Conservation (phyloP, 1,140 invertebrate species). For the Achroia grisella region DNA sequence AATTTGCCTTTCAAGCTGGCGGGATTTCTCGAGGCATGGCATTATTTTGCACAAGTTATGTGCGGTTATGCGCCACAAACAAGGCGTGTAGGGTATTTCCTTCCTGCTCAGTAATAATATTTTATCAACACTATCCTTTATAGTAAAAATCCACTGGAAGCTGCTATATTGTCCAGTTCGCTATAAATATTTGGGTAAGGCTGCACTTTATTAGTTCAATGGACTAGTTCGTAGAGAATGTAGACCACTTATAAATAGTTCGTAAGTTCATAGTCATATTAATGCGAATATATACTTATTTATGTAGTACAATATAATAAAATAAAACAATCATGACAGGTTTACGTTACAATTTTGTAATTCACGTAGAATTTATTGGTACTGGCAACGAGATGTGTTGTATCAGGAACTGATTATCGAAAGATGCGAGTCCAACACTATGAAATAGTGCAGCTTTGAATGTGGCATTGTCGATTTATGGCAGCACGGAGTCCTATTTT, state of each 20-base stretch:
- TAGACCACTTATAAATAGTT: too few species aligned
- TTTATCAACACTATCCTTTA: conserved; percentile 31
- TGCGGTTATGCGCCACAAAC: conserved; percentile 4
- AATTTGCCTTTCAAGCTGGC: conserved; percentile 40
- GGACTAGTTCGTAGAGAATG: background rate
- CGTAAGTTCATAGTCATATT: too few species aligned
- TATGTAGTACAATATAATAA: too few species aligned
- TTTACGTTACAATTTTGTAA: too few species aligned
- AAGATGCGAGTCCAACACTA: too few species aligned
- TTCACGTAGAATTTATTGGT: too few species aligned
- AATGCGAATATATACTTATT: too few species aligned
- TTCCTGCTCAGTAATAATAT: conserved; percentile 12
- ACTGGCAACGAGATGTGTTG: too few species aligned
- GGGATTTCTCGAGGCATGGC: conserved; percentile 33
- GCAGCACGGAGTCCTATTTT: conserved; percentile 20
- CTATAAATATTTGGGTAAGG: conserved; percentile 16
- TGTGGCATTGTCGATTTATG: conserved; percentile 16
- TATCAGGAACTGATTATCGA: too few species aligned
- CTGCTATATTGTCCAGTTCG: conserved; percentile 13
- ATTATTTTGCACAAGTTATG: conserved; percentile 40
- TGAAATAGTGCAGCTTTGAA: conserved; percentile 6
- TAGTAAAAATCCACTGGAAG: conserved; percentile 21
- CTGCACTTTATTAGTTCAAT: background rate
- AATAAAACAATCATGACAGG: too few species aligned
- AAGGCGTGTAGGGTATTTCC: background rate